A percentile compares a stretch with the other conserved stretches of the same genome.
Conservation (phyloP, 2,797 vertebrate genomes). For the Orientallactaga sibirica region DNA sequence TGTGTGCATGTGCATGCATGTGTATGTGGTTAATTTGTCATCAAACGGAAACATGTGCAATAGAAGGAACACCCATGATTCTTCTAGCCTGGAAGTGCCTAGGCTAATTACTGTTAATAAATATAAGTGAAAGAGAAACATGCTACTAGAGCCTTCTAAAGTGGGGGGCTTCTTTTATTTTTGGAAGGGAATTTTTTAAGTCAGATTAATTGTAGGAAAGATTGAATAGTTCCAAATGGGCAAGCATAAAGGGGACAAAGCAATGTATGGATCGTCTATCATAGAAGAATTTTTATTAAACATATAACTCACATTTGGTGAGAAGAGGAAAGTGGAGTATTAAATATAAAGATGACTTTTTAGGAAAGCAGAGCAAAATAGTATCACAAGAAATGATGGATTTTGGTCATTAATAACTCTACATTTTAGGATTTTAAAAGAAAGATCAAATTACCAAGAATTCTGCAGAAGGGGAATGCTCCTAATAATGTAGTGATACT, state of each 20-base stretch:
- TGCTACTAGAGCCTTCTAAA: background rate
- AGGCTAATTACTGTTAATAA: slow-evolving; percentile 50
- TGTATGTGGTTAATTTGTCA: background rate
- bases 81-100: background rate
- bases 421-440: background rate
- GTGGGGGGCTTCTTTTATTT: background rate
- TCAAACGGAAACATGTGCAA: slow-evolving; percentile 35
- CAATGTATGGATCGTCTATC: background rate
- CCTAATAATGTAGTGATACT: background rate
- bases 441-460: background rate
- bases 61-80: slow-evolving; percentile 53
- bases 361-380: background rate
- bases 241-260: background rate
- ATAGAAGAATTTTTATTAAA: slow-evolving; percentile 16
- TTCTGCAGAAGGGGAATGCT: background rate
- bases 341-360: background rate
- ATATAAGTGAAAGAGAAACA: slow-evolving; percentile 21
- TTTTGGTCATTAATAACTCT: background rate
- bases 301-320: background rate
- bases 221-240: background rate
- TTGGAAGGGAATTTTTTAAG: slow-evolving; percentile 32
- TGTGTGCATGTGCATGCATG: no score
- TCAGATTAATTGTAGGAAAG: slow-evolving; percentile 67
- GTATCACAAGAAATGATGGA: background rate
- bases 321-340: background rate